These are phyloP conservation scores for Halocynthia aurantium DNA, from an alignment of 23 tunicate species.

Conservation along the genomic window DNA sequence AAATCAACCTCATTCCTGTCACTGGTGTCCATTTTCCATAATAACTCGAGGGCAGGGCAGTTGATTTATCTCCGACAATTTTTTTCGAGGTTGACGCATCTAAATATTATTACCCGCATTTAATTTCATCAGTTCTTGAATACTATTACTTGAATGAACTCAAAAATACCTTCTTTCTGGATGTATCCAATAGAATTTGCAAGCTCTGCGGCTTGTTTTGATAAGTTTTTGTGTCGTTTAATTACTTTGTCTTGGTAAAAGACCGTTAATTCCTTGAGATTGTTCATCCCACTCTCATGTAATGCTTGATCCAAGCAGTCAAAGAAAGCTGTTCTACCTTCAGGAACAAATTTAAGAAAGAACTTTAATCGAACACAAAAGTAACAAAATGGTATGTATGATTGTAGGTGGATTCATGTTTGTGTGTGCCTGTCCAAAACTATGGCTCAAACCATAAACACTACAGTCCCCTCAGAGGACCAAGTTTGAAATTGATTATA, in stretches of 20 bases:
- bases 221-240: conserved; percentile 3
- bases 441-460: too few species aligned
- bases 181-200: background rate
- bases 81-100: too few species aligned
- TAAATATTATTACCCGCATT: too few species aligned
- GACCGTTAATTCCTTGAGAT: background rate
- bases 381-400: background rate
- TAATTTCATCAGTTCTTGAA: too few species aligned
- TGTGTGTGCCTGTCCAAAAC: too few species aligned
- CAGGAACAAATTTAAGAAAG: background rate
- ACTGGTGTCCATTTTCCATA: conserved; percentile 33
- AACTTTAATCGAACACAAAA: background rate
- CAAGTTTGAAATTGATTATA: background rate
- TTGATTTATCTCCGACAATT: too few species aligned
- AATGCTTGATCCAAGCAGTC: conserved; percentile 11
- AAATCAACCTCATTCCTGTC: conserved; percentile 16
- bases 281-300: conserved; percentile 2
- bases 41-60: background rate
- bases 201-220: background rate
- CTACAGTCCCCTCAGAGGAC: background rate
- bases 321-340: conserved; percentile 14
- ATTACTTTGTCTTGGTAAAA: conserved; percentile 11
- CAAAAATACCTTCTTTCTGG: too few species aligned
- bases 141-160: too few species aligned
- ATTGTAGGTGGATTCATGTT: too few species aligned